Base-by-base conservation (phyloP, 2,888 invertebrate species). In the Drosophila mercatorum region DNA sequence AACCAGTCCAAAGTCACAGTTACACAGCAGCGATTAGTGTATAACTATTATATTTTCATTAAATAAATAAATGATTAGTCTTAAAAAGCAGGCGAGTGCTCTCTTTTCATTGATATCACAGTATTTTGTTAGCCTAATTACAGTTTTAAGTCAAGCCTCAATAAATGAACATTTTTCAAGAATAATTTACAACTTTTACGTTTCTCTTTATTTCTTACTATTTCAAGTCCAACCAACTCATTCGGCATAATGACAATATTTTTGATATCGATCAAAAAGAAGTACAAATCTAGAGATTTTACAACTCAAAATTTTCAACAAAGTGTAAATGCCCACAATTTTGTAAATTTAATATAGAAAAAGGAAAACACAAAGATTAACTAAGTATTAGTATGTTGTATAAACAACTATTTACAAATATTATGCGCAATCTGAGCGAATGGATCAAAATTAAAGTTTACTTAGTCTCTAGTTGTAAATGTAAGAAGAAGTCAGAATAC, bases 211-310 rank as follows among this genome's bases (percentile, higher is more conserved):
- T 58, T 67, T n/a, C 8, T 10, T 40, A 40, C 11, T 34, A 10
- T 14, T n/a, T 26, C 0, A 49, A 34, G 12, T 62, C n/a, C 44
- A 40, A 62, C 56, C 44, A 40, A 62, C 56, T 40, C 43, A 56
- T 89, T 83, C 66, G 89, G 88, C 88, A 79, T 47, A 75, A 79
- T 78, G 86, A 86, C 86, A 86, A 86, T 86, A 86, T 89, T 89
- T 89, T 88, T 82, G 75, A 87, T 74, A 88, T 60, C 70, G 76
- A 80, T 76, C 75, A 75, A 81, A 75, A 84, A 60, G 62, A 83
- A 86, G 86, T 86, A 86, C 86, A 86, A 86, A 86, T 85, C 72
- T 69, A 68, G 75, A 78, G 78, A 87, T 89, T 89, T 81, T 89
- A 72, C 64, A 70, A 34, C 28, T 63, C 55, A 8, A 55, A 41